These are phyloP conservation scores for Thaumatotibia leucotreta DNA, from an alignment of 1,140 invertebrate genomes.

Conservation along the genomic window DNA sequence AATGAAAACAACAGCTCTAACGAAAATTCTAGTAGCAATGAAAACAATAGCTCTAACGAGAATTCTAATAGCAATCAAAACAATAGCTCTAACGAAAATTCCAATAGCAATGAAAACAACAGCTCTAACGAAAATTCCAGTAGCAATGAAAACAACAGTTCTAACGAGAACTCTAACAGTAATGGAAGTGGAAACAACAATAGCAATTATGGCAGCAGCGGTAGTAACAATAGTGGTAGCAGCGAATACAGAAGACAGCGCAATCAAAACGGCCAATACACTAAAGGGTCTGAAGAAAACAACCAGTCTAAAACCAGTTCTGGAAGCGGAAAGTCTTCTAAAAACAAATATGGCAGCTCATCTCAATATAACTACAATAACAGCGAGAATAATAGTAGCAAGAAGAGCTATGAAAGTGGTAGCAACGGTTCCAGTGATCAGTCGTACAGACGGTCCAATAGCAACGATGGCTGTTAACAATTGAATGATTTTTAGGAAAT, in stretches of 20 bases:
- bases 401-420: background rate
- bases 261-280: background rate
- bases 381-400: background rate
- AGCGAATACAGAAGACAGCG: background rate
- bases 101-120: background rate
- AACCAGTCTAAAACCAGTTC: background rate
- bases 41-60: background rate
- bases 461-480: background rate
- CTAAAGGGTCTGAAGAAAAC: background rate
- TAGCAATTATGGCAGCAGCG: too few relatives aligned
- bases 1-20: background rate
- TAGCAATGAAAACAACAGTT: background rate
- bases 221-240: too few relatives aligned
- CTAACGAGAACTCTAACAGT: background rate
- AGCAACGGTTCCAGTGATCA: background rate
- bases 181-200: background rate
- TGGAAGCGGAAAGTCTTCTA: background rate
- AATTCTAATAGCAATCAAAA: background rate
- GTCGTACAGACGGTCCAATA: background rate
- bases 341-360: background rate
- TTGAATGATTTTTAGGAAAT: background rate
- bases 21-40: background rate
- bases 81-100: too few relatives aligned
- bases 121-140: too few relatives aligned
- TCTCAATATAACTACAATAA: background rate